phyloP scores from a whole-genome alignment of 1,140 invertebrate genomes.

The Helicoverpa zea region DNA sequence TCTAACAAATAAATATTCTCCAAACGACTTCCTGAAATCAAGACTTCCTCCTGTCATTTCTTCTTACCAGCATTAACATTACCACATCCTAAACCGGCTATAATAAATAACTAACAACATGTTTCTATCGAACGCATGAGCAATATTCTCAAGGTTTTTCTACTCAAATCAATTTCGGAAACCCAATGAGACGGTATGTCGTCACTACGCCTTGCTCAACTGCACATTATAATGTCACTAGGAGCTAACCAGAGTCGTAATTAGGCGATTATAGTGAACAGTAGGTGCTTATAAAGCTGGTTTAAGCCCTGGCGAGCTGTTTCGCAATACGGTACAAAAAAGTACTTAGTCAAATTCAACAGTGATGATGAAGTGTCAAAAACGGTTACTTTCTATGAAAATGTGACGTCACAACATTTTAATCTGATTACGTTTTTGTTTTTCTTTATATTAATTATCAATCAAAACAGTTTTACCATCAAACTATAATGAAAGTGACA shows the following conservation, averaged over 20 bases:
- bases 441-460: no score
- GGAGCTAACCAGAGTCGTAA: background rate
- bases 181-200: conserved; percentile 8
- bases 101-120: background rate
- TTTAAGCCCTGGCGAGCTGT: no score
- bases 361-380: no score
- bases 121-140: background rate
- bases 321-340: no score
- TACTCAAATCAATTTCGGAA: background rate
- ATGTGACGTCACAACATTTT: no score
- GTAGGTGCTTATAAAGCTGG: no score
- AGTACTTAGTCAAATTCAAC: no score
- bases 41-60: background rate
- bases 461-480: no score
- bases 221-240: conserved; percentile 1
- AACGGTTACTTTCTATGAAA: no score
- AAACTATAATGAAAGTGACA: no score
- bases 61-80: background rate
- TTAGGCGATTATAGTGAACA: background rate
- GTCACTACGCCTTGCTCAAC: conserved; percentile 18
- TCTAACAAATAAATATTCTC: background rate
- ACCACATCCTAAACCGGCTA: background rate
- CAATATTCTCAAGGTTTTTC: conserved; percentile 4
- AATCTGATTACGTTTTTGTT: no score
- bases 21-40: background rate